Evolutionary conservation across 1,140 invertebrate genomes (phyloP), one percentile per base, ranked within the genome.

Genomic region (Lamellibrachia luymesi): DNA sequence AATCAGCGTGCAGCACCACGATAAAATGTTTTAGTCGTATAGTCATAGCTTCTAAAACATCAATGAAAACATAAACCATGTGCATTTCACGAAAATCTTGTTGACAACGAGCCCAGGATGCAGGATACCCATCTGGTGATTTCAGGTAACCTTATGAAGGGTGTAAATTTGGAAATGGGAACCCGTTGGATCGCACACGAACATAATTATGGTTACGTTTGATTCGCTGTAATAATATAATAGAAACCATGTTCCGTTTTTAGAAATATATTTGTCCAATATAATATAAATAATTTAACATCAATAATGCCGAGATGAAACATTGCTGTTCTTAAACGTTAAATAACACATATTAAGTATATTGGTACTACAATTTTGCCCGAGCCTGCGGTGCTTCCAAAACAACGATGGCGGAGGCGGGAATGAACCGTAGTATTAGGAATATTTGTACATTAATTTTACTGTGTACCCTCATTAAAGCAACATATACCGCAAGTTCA

Each of bases 391-490:
- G 64, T 80, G 64, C 64, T 80, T 80, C 64, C 64, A 80, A 80
- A 80, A 80, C 64, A 80, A 80, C 64, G 8, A 80, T 80, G 64
- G 64, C 64, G 91, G 49, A n/a, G 64, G 64, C 64, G 91, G 49
- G 91, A 50, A 50, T 91, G 91, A 51, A 22, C 91, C 91, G 49
- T 50, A 25, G 51, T 50, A 25, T 91, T 91, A 25, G 5, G 51
- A 91, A 50, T 13, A 91, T 91, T 4, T 91, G 2, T n/a, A 91
- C 91, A 92, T 5, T 92, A 51, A 52, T 92, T 50, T 51, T 92
- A 50, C 13, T 92, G 2, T 92, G 17, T 52, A 38, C 50, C 50
- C 5, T 64, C 10, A 92, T 64, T 52, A 92, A 92, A 13, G 51
- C 52, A 51, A 92, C 56, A 50, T 25, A 49, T 27, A 80, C 13